Conservation (phyloP, 2,888 invertebrate genomes). For the Tenthredo mesomela region DNA sequence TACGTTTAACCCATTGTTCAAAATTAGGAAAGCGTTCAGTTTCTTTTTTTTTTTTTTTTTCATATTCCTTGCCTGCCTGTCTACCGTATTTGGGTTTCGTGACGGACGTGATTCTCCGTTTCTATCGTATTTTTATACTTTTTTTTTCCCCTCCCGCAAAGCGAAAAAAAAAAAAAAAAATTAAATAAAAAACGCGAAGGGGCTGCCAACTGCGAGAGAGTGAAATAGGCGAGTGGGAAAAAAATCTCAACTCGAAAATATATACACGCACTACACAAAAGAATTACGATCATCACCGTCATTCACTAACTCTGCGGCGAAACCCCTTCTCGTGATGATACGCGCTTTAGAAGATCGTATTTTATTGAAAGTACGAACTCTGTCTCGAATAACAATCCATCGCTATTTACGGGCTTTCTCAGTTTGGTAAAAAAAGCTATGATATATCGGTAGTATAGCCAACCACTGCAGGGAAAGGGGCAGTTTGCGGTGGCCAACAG, state of each 20-base stretch:
- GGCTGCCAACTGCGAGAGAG: background rate
- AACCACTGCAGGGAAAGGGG: background rate
- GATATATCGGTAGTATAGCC: background rate
- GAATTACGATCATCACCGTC: background rate
- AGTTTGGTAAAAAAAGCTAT: background rate
- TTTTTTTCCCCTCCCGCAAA: background rate
- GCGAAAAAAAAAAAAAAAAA: background rate
- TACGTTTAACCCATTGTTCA: background rate
- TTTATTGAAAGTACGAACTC: slow-evolving; percentile 1
- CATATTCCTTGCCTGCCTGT: background rate
- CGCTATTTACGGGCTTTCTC: background rate
- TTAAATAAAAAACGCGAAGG: background rate
- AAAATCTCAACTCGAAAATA: background rate
- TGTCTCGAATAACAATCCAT: background rate
- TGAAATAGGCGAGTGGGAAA: background rate
- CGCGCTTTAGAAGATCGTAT: background rate
- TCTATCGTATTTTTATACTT: background rate
- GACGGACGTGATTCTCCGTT: background rate
- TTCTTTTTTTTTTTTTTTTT: background rate
- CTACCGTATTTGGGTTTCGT: background rate
- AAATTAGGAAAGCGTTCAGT: slow-evolving; percentile 20
- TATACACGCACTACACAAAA: background rate
- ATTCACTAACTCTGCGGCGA: background rate
- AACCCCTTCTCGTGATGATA: background rate
- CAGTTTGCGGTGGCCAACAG: background rate